Percentiles rank a stretch among this genome's conserved stretches.
phyloP scores from a whole-genome alignment of 2,888 invertebrate species.

The Synergus itoensis region DNA sequence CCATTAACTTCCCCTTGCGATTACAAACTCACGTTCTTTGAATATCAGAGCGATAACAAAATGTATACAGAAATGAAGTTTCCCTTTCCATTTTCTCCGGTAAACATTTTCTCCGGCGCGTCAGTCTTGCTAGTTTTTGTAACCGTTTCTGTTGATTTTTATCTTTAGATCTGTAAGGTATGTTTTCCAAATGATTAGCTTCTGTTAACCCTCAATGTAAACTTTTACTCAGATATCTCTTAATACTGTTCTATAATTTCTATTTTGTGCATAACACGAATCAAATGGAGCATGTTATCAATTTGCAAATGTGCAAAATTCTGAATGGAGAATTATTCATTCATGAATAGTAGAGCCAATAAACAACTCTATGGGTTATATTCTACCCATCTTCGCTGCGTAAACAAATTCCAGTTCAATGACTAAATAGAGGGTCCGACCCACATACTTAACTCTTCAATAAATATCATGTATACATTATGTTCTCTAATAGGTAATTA shows the following conservation, averaged over 20 bases:
- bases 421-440: conserved; percentile 26
- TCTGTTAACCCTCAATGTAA: background rate
- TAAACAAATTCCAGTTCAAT: conserved; percentile 34
- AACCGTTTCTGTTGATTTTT: background rate
- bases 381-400: background rate
- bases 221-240: no score
- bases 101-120: background rate
- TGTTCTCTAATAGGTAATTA: conserved; percentile 19
- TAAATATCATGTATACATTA: conserved; percentile 19
- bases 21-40: background rate
- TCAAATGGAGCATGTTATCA: no score
- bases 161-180: background rate
- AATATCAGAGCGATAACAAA: background rate
- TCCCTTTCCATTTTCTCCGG: background rate
- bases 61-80: background rate
- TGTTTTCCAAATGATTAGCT: background rate
- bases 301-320: background rate
- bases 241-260: no score
- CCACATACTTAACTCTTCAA: conserved; percentile 23
- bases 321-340: background rate
- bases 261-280: no score
- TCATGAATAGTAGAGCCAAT: background rate
- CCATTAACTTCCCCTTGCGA: background rate
- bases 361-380: conserved; percentile 2
- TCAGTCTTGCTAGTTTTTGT: background rate